Base-by-base conservation (phyloP, 2,888 invertebrate genomes). In the Tolmerus cingulatus region DNA sequence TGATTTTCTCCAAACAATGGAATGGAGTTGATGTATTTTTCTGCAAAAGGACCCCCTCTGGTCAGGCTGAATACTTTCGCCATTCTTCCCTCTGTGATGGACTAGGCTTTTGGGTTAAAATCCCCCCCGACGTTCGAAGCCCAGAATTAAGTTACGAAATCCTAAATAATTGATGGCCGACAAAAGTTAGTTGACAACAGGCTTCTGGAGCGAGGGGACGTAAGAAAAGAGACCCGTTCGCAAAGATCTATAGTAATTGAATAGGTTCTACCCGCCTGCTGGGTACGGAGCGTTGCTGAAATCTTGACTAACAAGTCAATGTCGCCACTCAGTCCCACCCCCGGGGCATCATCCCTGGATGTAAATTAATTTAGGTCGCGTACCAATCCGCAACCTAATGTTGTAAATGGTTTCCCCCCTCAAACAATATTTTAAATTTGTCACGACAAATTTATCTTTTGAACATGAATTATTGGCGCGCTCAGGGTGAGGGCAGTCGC, bases 161-260 rank as follows among this genome's bases (percentile, higher is more conserved):
- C 81, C 87, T 76, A 87, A 87, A 87, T 86, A 87, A 87, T 86
- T 87, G 87, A 86, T 87, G 87, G 79, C 81, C 51, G 74, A 86
- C 86, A 87, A 86, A 87, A 86, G 79, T 87, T 55, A 86, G 86
- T 30, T 86, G 46, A 66, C 79, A 87, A 85, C 77, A 78, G 74
- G 51, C 43, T 43, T 34, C 46, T 30, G 19, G 30, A 30, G 46
- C n/a, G 27, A 30, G 40, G 40, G 74, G 43, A 74, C 16, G n/a
- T 27, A 74, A 30, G 46, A 43, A 40, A 40, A 55, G 43, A 46
- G 37, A 16, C n/a, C 9, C 74, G 16, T 23, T 86, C 86, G 57
- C 34, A 66, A 43, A 79, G 34, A 86, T 74, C 66, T 86, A 57
- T 74, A 40, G 78, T 86, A 87, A 85, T 87, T 87, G 78, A 85